Base-by-base conservation (phyloP, 1,140 invertebrate species). In the Whitmania pigra region DNA sequence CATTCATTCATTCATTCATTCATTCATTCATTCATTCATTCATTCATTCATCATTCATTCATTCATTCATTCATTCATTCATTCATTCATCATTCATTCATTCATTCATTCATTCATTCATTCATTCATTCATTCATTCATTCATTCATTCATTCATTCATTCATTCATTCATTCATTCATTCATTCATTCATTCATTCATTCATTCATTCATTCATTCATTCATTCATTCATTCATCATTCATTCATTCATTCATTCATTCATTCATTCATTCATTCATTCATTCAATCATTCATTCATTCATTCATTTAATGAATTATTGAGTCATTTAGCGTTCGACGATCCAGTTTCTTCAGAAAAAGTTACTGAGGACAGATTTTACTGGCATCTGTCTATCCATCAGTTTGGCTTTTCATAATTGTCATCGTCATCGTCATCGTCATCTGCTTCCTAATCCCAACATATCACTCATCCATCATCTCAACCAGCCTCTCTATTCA, bases 391-490 rank as follows among this genome's bases (percentile, higher is more conserved):
- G 18, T 20, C 57, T 31, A 18, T 63, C 57, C 22, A 25, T n/a
- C 57, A 63, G 11, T 25, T 1, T 63, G 11, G 29, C 29, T 13
- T n/a, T 63, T 18, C 57, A 63, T 63, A 6, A 13, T 63, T 18
- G 11, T 63, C 57, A 63, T 63, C 57, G 18, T 63, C 57, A 25
- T 63, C 57, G 18, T 63, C 57, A 63, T 63, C 57, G 11, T 63
- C 57, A 63, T 25, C 57, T 2, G 7, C 57, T 11, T 22, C 43
- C 0, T 49, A 4, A 17, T 49, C 43, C n/a, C n/a, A n/a, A n/a
- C n/a, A n/a, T n/a, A 17, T 49, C 43, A 49, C n/a, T 49, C 43
- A 49, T 49, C 43, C 43, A 49, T 17, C 43, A 49, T 49, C 43
- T 7, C 15, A 11, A 17, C n/a, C n/a, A n/a, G n/a, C n/a, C 43